These are phyloP conservation scores for Avahi laniger DNA, from an alignment of 2,797 vertebrate genomes.

Conservation along the genomic window DNA sequence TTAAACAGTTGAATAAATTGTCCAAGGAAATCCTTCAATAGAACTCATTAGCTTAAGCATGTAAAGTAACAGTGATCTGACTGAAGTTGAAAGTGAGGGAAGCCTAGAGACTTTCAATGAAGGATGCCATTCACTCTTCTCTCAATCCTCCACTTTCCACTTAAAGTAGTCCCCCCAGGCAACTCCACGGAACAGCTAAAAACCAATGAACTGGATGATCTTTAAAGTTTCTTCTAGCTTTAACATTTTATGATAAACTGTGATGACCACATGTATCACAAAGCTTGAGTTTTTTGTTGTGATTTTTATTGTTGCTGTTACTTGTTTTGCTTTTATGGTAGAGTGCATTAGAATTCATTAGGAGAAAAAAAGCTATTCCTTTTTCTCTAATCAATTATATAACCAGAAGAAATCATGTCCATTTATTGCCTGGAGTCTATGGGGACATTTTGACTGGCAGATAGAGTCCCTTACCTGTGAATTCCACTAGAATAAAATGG, in stretches of 20 bases:
- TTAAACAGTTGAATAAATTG: neutral
- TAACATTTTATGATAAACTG: neutral
- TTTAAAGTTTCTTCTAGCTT: neutral
- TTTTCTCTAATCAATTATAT: neutral
- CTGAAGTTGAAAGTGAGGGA: neutral
- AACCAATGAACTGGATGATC: neutral
- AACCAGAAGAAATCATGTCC: neutral
- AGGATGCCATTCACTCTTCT: neutral
- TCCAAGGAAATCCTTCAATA: neutral
- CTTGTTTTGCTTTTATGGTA: neutral
- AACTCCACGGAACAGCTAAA: neutral
- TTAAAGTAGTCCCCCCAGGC: neutral
- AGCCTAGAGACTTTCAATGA: no score
- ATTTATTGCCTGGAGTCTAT: neutral
- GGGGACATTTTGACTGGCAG: neutral
- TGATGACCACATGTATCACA: neutral
- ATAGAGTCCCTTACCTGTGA: neutral
- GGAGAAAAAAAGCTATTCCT: neutral
- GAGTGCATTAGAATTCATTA: neutral
- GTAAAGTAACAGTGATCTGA: neutral
- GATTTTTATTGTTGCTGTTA: neutral
- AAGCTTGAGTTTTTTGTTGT: neutral
- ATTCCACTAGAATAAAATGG: constrained; percentile 22
- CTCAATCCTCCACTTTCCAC: neutral
- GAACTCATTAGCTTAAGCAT: neutral